A percentile compares a stretch with the other conserved stretches of the same genome.
Evolutionary conservation across 1,140 invertebrate genomes (phyloP).

Genomic region (Oppia nitens): DNA sequence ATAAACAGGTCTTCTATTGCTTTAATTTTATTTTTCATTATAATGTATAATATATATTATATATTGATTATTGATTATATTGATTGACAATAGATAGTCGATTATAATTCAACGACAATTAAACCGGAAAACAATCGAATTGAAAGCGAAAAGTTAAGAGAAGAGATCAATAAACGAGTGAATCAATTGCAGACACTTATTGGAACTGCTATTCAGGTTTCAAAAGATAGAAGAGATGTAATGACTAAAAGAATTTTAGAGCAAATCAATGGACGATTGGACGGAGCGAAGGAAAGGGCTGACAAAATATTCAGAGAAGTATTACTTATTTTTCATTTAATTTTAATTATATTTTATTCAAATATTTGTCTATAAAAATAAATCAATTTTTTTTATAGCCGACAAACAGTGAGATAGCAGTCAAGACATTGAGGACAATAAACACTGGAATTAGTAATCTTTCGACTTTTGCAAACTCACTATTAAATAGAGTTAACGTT

Average conservation of each 20-base stretch:
- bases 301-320: constrained; percentile 17
- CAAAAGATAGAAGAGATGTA: constrained; percentile 15
- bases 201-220: constrained; percentile 11
- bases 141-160: constrained; percentile 11
- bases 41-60: too few species aligned
- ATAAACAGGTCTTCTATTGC: too few species aligned
- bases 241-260: constrained; percentile 12
- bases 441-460: constrained; percentile 16
- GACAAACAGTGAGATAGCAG: constrained; percentile 12
- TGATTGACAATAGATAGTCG: too few species aligned
- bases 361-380: too few species aligned
- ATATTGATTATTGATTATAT: too few species aligned
- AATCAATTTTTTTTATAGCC: constrained; percentile 1
- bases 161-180: constrained; percentile 12
- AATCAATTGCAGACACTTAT: constrained; percentile 16
- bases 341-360: too few species aligned
- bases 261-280: constrained; percentile 13
- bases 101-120: neutral
- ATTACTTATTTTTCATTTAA: too few species aligned
- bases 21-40: too few species aligned
- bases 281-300: constrained; percentile 11
- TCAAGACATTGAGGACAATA: constrained; percentile 12
- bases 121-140: constrained; percentile 3
- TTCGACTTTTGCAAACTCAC: neutral
- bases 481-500: constrained; percentile 15